Evolutionary conservation across 2,797 vertebrate species (phyloP).

Genomic region (Thamnophis elegans): DNA sequence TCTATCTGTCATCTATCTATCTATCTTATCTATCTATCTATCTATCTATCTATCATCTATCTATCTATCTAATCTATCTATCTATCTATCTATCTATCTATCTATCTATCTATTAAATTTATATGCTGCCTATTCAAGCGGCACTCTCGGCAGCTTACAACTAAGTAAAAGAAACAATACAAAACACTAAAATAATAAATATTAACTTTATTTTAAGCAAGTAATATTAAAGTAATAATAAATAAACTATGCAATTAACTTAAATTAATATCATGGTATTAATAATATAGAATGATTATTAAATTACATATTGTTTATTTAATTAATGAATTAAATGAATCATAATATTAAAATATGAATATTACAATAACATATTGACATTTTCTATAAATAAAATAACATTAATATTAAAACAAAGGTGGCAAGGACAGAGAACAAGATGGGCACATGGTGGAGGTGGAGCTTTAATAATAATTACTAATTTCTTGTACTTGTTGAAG

Average conservation of each 20-base stretch:
- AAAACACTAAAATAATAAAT: not conserved
- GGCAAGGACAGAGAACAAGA: not conserved
- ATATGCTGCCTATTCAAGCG: not conserved
- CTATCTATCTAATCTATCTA: too few species aligned
- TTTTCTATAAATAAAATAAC: not conserved
- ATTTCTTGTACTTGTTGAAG: not conserved
- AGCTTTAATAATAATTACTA: not conserved
- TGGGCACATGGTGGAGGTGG: not conserved
- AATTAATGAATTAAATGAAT: not conserved
- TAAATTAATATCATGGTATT: not conserved
- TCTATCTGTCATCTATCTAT: too few species aligned
- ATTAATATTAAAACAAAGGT: not conserved
- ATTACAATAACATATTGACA: not conserved
- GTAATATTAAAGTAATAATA: not conserved
- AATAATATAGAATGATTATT: not conserved
- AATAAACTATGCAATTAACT: not conserved
- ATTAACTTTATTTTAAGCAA: not conserved
- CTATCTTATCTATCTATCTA: too few species aligned
- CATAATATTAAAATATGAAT: too few species aligned
- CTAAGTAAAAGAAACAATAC: not conserved
- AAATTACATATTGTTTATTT: not conserved
- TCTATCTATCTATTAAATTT: not conserved
- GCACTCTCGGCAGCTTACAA: not conserved
- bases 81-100: too few species aligned
- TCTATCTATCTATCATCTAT: not conserved